Evolutionary conservation across 2,888 invertebrate species (phyloP).

Genomic region (Meteorus cinctellus): DNA sequence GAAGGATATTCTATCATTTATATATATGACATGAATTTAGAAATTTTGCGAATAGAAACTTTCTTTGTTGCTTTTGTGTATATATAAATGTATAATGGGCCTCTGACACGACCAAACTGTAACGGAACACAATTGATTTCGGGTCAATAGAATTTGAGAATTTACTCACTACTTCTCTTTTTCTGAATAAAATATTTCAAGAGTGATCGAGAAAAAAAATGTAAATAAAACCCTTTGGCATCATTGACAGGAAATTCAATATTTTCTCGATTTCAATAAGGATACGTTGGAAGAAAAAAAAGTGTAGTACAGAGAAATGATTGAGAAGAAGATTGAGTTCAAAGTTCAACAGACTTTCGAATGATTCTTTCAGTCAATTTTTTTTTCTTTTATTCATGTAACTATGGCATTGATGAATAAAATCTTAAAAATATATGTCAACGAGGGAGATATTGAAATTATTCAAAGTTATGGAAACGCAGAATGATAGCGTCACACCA

Average conservation of each 20-base stretch:
- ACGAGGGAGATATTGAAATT: no score
- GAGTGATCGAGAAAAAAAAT: not conserved
- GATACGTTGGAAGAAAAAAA: not conserved
- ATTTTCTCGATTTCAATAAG: not conserved
- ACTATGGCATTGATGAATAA: no score
- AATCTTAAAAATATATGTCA: no score
- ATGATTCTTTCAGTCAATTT: not conserved
- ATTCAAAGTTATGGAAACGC: no score
- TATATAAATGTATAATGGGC: not conserved
- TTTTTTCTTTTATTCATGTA: not conserved
- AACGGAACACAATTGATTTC: not conserved
- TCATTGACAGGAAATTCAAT: not conserved
- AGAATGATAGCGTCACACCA: no score
- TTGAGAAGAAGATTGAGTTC: not conserved
- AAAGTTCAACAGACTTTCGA: not conserved
- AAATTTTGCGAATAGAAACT: not conserved
- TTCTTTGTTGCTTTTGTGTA: not conserved
- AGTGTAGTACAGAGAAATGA: no score
- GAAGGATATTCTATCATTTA: not conserved
- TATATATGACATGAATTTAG: not conserved
- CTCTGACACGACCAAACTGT: not conserved
- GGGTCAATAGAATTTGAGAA: constrained; percentile 9
- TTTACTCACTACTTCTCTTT: not conserved
- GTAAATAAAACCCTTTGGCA: not conserved
- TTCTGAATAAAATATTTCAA: not conserved